These are phyloP conservation scores for Andrena flavipes DNA, from an alignment of 2,888 invertebrate genomes.

Conservation along the genomic window DNA sequence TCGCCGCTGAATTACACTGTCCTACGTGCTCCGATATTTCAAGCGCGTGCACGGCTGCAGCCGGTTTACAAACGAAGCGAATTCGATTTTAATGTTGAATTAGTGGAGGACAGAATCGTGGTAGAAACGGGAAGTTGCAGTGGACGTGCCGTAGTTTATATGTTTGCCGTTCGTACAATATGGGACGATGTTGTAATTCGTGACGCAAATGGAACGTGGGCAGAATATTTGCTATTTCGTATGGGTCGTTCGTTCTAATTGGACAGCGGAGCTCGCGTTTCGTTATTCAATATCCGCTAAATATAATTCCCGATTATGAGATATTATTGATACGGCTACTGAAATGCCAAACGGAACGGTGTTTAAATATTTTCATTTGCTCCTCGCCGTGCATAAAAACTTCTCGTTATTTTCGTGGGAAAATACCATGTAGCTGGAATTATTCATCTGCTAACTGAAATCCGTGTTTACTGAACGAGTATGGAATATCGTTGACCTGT, in stretches of 20 bases:
- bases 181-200: slow-evolving; percentile 15
- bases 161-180: slow-evolving; percentile 7
- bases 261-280: not conserved
- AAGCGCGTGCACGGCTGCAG: not conserved
- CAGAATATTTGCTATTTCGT: not conserved
- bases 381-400: not conserved
- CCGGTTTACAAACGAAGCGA: not conserved
- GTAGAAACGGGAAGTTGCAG: not conserved
- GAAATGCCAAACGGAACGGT: not conserved
- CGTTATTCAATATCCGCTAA: not conserved
- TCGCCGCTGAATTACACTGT: no score
- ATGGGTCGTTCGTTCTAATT: not conserved
- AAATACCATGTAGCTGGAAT: not conserved
- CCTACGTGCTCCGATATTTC: no score
- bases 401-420: not conserved
- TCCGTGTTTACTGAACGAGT: not conserved
- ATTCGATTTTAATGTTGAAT: not conserved
- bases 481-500: slow-evolving; percentile 2
- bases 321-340: not conserved
- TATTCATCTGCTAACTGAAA: not conserved
- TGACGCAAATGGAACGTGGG: not conserved
- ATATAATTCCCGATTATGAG: not conserved
- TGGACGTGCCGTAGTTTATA: not conserved
- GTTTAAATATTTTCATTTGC: not conserved
- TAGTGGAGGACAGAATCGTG: not conserved